Conservation (phyloP, 2,888 invertebrate species). For the Tribolium freemani region DNA sequence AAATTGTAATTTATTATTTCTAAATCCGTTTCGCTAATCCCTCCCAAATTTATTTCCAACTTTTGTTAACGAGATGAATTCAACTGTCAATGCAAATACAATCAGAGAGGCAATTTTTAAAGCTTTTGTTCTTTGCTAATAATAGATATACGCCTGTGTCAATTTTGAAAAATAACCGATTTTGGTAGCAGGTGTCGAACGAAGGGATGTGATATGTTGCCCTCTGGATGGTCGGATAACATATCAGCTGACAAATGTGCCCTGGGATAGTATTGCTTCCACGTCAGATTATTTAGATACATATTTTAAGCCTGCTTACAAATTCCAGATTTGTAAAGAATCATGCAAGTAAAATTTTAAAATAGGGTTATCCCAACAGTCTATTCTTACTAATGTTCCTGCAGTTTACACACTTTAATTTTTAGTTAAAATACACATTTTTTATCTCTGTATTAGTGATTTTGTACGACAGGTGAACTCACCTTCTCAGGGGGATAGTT, state of each 20-base stretch:
- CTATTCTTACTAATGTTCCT: too few relatives aligned
- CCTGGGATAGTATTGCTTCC: constrained; percentile 27
- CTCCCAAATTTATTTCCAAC: background rate
- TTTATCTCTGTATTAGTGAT: too few relatives aligned
- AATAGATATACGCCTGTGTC: constrained; percentile 27
- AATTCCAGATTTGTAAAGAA: background rate
- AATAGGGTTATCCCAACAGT: background rate
- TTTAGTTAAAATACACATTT: too few relatives aligned
- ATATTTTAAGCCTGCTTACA: constrained; percentile 16
- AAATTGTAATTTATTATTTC: constrained; percentile 23
- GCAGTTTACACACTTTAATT: too few relatives aligned
- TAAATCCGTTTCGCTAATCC: constrained; percentile 5
- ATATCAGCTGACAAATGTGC: constrained; percentile 36
- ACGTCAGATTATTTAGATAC: constrained; percentile 31
- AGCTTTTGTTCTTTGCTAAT: constrained; percentile 33
- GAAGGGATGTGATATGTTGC: constrained; percentile 38
- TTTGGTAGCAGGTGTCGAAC: constrained; percentile 39
- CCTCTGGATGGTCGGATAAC: constrained; percentile 39
- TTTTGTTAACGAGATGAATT: background rate
- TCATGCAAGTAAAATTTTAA: background rate
- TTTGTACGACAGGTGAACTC: constrained; percentile 24
- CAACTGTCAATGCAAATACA: constrained; percentile 22
- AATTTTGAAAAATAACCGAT: constrained; percentile 37
- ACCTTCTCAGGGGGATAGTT: constrained; percentile 3
- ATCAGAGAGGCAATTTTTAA: constrained; percentile 21